Base-by-base conservation (phyloP, 1,140 invertebrate genomes). In the Lasaia peninsularis region DNA sequence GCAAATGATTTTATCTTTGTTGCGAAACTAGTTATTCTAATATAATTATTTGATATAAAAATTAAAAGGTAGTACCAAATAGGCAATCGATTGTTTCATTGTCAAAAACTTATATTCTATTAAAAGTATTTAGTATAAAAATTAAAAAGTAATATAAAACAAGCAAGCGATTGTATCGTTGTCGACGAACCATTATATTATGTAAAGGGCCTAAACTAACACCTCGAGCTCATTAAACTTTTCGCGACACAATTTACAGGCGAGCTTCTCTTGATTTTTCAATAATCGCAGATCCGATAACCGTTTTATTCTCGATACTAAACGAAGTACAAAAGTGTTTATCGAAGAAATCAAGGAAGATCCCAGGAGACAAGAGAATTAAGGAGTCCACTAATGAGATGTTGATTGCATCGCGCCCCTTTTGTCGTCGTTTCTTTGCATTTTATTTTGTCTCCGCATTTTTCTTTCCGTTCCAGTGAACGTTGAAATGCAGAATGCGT, bases 371-470 rank as follows among this genome's bases (percentile, higher is more conserved):
- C 67, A 75, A 71, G 60, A 59, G 77, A 81, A 81, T 81, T 81
- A 81, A 80, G 72, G 70, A 73, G 60, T 70, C 67, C 72, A 52
- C 76, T 85, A 85, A 86, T 86, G 77, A 83, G 78, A 86, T 83
- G 82, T 80, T 86, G 80, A 86, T 86, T 83, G 78, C 75, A 69
- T 73, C 66, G 64, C 63, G 75, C 63, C 62, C 65, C 73, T 71
- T 71, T 78, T 78, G 69, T 73, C 75, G 67, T 60, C 55, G 64
- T 40, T 63, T 69, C 60, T 76, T 73, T 71, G 65, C 71, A 71
- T 80, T 75, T 71, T 75, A 72, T 73, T 70, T 73, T 73, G 67
- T 66, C 37, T 50, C 52, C 52, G 56, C 61, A 61, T 69, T 70
- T 73, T 60, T 63, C 65, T 63, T 63, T 56, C 55, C 58, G 54